A percentile compares a stretch with the other conserved stretches of the same genome.
Evolutionary conservation across 1,140 invertebrate genomes (phyloP).

Genomic region (Hermetia illucens): DNA sequence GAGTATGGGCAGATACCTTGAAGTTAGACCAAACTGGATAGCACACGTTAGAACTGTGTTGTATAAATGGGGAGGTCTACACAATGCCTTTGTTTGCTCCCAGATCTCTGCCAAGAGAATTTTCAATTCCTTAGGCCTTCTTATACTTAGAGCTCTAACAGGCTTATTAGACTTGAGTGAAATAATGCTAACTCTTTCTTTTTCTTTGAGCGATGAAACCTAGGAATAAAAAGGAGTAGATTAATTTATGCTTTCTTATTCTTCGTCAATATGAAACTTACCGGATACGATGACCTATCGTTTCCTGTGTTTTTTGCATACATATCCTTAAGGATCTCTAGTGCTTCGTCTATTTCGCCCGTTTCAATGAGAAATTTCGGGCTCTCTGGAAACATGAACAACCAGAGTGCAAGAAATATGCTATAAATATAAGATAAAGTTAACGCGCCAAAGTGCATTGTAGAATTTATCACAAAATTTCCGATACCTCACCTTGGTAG

Average conservation of each 20-base stretch:
- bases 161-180: conserved; percentile 37
- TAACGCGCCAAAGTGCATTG: conserved; percentile 16
- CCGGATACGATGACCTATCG: conserved; percentile 29
- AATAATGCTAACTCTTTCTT: conserved; percentile 39
- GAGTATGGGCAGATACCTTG: conserved; percentile 34
- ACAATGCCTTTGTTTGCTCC: conserved; percentile 41
- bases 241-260: not conserved
- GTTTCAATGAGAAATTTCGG: conserved; percentile 69
- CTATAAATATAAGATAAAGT: conserved; percentile 16
- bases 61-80: conserved; percentile 50
- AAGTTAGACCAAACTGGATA: conserved; percentile 59
- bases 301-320: conserved; percentile 53
- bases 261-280: conserved; percentile 35
- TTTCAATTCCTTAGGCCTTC: conserved; percentile 3
- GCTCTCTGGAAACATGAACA: conserved; percentile 69
- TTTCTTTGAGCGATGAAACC: conserved; percentile 51
- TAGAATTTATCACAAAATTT: not conserved
- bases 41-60: conserved; percentile 56
- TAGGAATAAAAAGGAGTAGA: conserved; percentile 16
- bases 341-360: conserved; percentile 54
- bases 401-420: conserved; percentile 38
- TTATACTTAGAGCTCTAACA: not conserved
- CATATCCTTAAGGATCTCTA: conserved; percentile 48
- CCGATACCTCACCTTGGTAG: conserved; percentile 36
- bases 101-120: conserved; percentile 3